These are phyloP conservation scores for Agrotis puta DNA, from an alignment of 2,888 invertebrate species.

Conservation along the genomic window DNA sequence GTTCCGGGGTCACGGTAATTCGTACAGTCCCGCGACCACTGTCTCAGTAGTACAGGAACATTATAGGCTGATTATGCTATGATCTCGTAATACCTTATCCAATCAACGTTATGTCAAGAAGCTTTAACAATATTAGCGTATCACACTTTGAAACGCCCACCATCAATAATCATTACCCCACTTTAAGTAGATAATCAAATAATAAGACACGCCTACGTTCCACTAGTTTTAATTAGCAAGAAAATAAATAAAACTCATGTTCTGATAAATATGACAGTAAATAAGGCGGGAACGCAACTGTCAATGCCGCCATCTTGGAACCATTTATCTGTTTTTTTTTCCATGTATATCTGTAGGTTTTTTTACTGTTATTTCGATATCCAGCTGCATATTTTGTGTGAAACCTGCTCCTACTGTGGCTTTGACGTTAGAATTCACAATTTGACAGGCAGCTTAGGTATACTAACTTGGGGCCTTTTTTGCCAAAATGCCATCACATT, in stretches of 20 bases:
- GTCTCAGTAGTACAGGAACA: too few species aligned
- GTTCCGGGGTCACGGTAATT: too few species aligned
- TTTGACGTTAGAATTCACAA: too few species aligned
- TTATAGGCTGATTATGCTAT: conserved; percentile 9
- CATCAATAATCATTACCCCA: conserved; percentile 46
- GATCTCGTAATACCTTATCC: conserved; percentile 8
- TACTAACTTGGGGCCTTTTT: too few species aligned
- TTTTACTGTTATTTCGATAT: conserved; percentile 16
- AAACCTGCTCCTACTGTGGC: background rate
- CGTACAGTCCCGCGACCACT: too few species aligned
- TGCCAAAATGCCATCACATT: too few species aligned
- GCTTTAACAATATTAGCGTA: conserved; percentile 39
- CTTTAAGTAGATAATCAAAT: conserved; percentile 45
- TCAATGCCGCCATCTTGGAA: conserved; percentile 23
- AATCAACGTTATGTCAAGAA: conserved; percentile 24
- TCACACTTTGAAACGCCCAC: conserved; percentile 51
- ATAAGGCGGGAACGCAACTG: conserved; percentile 42
- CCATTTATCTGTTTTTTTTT: conserved; percentile 29
- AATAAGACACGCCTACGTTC: conserved; percentile 51
- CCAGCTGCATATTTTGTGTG: background rate
- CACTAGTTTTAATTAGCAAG: conserved; percentile 58
- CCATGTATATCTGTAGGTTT: conserved; percentile 1
- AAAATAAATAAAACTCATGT: conserved; percentile 52
- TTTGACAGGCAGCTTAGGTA: too few species aligned
- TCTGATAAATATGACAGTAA: conserved; percentile 48